Conservation (phyloP, 2,888 invertebrate genomes). For the Amphipoea oculea region DNA sequence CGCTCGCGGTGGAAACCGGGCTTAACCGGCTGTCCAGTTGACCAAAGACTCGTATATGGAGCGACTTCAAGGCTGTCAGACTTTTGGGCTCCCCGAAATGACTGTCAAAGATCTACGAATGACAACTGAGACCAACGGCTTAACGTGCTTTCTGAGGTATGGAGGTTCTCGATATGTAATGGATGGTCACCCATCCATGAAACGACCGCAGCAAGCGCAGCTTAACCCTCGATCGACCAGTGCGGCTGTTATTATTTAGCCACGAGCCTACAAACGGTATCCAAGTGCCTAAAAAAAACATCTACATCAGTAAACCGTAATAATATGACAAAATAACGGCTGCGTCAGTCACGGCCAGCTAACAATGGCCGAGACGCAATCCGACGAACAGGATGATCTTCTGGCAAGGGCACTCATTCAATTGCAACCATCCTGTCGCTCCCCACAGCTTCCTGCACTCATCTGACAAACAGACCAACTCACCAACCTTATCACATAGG, state of each 20-base stretch:
- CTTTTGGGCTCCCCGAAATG: background rate
- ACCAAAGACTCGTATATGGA: too few relatives aligned
- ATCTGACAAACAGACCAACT: slow-evolving; percentile 28
- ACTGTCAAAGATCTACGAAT: background rate
- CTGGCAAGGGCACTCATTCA: slow-evolving; percentile 84
- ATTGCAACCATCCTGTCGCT: slow-evolving; percentile 85
- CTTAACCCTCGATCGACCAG: background rate
- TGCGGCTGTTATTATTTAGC: background rate
- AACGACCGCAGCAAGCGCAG: background rate
- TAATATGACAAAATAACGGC: background rate
- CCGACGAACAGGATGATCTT: slow-evolving; percentile 79
- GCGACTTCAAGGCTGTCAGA: too few relatives aligned
- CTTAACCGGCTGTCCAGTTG: too few relatives aligned
- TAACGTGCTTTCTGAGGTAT: background rate
- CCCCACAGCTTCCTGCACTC: slow-evolving; percentile 78
- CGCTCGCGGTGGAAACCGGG: too few relatives aligned
- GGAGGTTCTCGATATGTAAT: background rate
- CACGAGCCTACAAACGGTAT: background rate
- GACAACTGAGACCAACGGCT: background rate
- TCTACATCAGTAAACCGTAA: background rate
- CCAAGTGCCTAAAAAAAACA: background rate
- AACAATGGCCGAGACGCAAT: slow-evolving; percentile 60
- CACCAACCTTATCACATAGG: slow-evolving; percentile 55
- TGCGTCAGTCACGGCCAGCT: slow-evolving; percentile 59
- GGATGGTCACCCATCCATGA: background rate